Evolutionary conservation across 2,797 vertebrate species (phyloP).

Genomic region (Sandelia bainsii): DNA sequence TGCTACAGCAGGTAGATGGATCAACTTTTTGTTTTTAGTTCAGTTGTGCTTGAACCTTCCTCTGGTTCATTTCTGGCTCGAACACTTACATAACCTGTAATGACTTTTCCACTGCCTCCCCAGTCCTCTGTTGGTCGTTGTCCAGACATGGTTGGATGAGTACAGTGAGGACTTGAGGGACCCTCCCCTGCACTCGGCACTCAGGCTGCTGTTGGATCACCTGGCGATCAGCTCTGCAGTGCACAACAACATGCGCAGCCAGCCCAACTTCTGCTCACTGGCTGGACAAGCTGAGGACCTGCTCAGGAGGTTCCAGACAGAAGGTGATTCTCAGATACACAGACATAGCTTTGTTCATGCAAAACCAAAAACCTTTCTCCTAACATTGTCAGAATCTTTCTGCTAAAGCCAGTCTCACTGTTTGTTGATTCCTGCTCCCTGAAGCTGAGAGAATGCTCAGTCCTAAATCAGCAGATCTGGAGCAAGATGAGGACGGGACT

Average conservation of each 20-base stretch:
- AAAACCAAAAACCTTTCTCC: too few relatives aligned
- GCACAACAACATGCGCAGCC: conserved; percentile 61
- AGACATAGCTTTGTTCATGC: neutral
- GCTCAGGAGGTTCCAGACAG: conserved; percentile 72
- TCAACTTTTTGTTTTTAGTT: too few relatives aligned
- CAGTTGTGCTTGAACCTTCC: neutral
- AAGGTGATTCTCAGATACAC: conserved; percentile 64
- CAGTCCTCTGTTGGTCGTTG: conserved; percentile 74
- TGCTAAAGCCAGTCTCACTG: neutral
- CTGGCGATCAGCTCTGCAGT: conserved; percentile 78
- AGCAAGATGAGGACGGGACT: conserved; percentile 51
- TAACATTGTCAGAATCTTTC: neutral
- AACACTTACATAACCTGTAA: conserved; percentile 26
- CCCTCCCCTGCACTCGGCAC: conserved; percentile 79
- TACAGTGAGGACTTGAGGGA: conserved; percentile 88
- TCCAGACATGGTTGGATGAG: conserved; percentile 87
- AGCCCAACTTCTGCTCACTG: conserved; percentile 75
- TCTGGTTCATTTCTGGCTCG: neutral
- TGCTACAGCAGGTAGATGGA: conserved; percentile 73
- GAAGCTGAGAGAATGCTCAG: conserved; percentile 40
- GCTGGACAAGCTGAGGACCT: conserved; percentile 77
- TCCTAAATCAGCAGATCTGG: conserved; percentile 23
- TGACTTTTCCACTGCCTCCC: neutral
- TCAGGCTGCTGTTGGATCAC: conserved; percentile 81
- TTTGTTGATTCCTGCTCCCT: conserved; percentile 23